Base-by-base conservation (phyloP, 2,113 vertebrate species). In the Hydrochoerus hydrochaeris region DNA sequence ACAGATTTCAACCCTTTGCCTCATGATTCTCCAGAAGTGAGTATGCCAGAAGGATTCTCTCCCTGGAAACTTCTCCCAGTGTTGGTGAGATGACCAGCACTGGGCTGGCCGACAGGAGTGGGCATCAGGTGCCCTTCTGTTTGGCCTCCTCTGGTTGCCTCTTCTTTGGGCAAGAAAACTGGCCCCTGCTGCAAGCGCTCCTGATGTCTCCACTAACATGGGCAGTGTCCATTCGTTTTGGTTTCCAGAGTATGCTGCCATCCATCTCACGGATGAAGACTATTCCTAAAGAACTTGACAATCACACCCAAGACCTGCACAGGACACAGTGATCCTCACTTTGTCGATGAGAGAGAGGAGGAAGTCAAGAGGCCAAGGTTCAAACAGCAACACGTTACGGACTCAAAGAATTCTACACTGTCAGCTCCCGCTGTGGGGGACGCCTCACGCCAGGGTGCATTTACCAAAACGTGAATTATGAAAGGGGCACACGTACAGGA, bases 1-100 rank as follows among this genome's bases (percentile, higher is more conserved):
- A 88, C 73, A 95, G 93, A 95, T 65, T 94, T 84, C 49, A 83
- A 88, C 67, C 57, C 82, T 78, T 94, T 95, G 92, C 96, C 91
- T 97, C 44, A 86, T 88, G 81, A 90, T 92, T 93, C 91, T 95
- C 92, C 85, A 95, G 95, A 97, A 95, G 94, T 77, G 95, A 94
- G 83, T 75, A 90, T 0, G 3, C 87, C 93, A 80, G 89, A 54
- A 95, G 78, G 82, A 83, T 52, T 81, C 58, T 90, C 58, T 90
- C 90, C 57, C 85, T 41, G 69, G 83, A 95, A 92, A 88, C 82
- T 65, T 89, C 84, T 73, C 52, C 58, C 26, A 2, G 67, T 62
- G 88, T 69, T 54, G 58, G 17, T 12, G 81, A 52, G 32, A 52
- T 71, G 73, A 69, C 44, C 81, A 73, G 46, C 5, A 17, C 7